A percentile compares a stretch with the other conserved stretches of the same genome.
phyloP scores from a whole-genome alignment of 2,888 invertebrate species.

The Troglohyphantes excavatus region DNA sequence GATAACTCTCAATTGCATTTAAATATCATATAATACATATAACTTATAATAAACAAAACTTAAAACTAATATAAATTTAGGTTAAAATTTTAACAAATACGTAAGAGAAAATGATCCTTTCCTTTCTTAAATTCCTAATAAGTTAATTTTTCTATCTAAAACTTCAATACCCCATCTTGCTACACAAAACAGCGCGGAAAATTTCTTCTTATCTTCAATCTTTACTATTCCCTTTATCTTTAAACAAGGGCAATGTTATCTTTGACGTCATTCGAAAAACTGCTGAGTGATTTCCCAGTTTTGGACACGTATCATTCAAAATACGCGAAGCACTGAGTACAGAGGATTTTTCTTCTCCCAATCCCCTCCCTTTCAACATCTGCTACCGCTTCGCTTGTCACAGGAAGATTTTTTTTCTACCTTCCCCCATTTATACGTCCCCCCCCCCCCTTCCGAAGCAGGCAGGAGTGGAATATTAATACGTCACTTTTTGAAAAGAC shows the following conservation, averaged over 20 bases:
- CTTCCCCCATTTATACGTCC: constrained; percentile 24
- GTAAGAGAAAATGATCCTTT: too few species aligned
- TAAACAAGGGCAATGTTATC: neutral
- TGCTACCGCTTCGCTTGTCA: constrained; percentile 71
- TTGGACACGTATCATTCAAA: constrained; percentile 42
- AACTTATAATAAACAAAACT: too few species aligned
- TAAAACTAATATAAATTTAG: too few species aligned
- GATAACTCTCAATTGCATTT: too few species aligned
- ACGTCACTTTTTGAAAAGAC: constrained; percentile 67
- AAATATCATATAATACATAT: too few species aligned
- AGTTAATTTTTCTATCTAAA: too few species aligned
- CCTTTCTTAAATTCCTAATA: too few species aligned
- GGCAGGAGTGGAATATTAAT: constrained; percentile 74
- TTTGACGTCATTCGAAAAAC: neutral
- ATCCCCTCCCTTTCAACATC: constrained; percentile 25
- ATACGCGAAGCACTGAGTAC: constrained; percentile 19
- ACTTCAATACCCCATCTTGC: too few species aligned
- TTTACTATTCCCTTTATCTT: neutral
- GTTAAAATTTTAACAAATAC: too few species aligned
- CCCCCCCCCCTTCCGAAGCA: constrained; percentile 40
- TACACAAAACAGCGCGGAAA: too few species aligned
- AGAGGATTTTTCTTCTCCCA: neutral
- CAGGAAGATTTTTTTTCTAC: constrained; percentile 25
- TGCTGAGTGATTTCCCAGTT: constrained; percentile 23
- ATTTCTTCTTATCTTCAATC: neutral